Conservation (phyloP, 2,888 invertebrate species). For the Eilema sororculum region DNA sequence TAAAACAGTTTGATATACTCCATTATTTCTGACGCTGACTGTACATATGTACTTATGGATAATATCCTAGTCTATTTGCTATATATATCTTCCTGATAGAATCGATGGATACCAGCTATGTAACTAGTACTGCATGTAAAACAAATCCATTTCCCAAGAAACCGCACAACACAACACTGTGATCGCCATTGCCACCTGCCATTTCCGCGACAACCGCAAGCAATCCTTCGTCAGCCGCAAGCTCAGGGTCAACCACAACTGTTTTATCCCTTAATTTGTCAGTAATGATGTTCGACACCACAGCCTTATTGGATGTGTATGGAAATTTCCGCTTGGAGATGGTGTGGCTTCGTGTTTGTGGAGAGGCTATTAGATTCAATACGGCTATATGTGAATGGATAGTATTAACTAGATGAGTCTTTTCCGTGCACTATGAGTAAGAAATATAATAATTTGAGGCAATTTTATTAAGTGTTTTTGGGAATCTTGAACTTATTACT, state of each 20-base stretch:
- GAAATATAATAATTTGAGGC: too few relatives aligned
- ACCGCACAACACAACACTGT: conserved; percentile 35
- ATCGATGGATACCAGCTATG: too few relatives aligned
- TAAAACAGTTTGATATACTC: too few relatives aligned
- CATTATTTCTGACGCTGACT: too few relatives aligned
- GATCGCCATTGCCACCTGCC: conserved; percentile 44
- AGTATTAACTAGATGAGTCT: background rate
- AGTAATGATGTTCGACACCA: conserved; percentile 40
- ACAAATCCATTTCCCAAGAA: conserved; percentile 25
- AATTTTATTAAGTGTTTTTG: too few relatives aligned
- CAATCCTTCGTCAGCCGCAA: conserved; percentile 50
- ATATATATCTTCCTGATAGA: too few relatives aligned
- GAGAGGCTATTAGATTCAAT: background rate
- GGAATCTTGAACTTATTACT: too few relatives aligned
- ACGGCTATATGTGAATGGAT: background rate
- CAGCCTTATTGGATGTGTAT: conserved; percentile 33
- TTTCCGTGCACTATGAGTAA: background rate
- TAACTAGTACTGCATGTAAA: background rate
- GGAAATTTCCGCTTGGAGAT: conserved; percentile 28
- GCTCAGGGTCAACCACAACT: conserved; percentile 47
- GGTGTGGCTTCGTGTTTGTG: conserved; percentile 23
- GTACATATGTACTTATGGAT: too few relatives aligned
- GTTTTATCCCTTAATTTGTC: conserved; percentile 54
- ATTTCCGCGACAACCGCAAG: conserved; percentile 48
- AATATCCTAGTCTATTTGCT: too few relatives aligned